Evolutionary conservation across 37 sponge, comb jelly and placozoan genomes (phyloP), one percentile per base, ranked within the genome.

Genomic region (Oopsacas minuta): DNA sequence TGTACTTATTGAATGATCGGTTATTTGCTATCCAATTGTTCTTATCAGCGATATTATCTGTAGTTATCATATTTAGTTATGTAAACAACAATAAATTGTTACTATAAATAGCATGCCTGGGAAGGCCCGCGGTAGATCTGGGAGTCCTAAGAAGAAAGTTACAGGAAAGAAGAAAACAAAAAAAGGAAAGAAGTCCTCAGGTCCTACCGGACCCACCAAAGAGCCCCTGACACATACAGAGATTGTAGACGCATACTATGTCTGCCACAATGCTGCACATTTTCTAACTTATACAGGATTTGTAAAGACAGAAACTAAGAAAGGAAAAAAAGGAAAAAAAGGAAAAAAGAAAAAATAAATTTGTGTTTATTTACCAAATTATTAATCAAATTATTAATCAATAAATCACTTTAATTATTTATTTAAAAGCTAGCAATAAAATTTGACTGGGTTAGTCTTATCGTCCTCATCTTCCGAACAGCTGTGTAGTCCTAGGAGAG

Each of bases 161-260:
- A n/a, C n/a, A n/a, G 30, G 1, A 3, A 34, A 34, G 28, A 61
- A 61, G 75, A 61, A 61, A 61, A n/a, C 3, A 61, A 3, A 12
- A 34, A 61, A 61, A 12, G 1, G 3, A 20, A 61, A 61, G 30
- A 61, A 61, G 30, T 7, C 7, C 7, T 5, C 75, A 5, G 30
- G 1, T 32, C 75, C 75, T 10, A 61, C 75, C 20, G 75, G 75
- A n/a, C 75, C 75, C 75, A 25, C 75, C 32, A 61, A 61, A 34
- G 75, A 61, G 75, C 75, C 75, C 32, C 75, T 61, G 75, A 61
- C 75, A 34, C 75, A 61, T 34, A 20, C 75, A 34, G 75, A 61
- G 22, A 61, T 61, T 3, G 75, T 61, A 34, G 75, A 61, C 75
- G 75, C 75, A 12, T 61, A 61, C 75, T 61, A 61, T n/a, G 75